Base-by-base conservation (phyloP, 2,888 invertebrate genomes). In the Zelleria hepariella region DNA sequence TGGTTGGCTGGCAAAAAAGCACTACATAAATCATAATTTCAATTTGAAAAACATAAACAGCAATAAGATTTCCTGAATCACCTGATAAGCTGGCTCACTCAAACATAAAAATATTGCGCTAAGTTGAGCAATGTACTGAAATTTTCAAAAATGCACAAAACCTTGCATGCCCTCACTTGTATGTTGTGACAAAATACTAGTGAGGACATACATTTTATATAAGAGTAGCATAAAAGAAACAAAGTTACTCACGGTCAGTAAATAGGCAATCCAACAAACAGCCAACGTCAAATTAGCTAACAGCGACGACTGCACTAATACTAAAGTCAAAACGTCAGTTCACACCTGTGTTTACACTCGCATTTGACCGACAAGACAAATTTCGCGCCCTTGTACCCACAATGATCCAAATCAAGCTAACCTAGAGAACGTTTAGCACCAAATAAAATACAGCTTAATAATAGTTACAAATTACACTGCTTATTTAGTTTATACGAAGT, bases 371-470 rank as follows among this genome's bases (percentile, higher is more conserved):
- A 75, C 74, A 65, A 83, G 83, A 82, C 80, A 79, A 82, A 76
- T 78, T 78, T 75, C 74, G 78, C 78, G 81, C 82, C 84, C 82
- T 86, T 84, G 83, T 75, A 76, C 73, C 74, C 80, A 82, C 82
- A 42, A 42, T 77, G 73, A 80, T 78, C 71, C 71, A 77, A 80
- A 82, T 77, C 73, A 78, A 69, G 65, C 64, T 77, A 77, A 80
- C 83, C 85, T 82, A 81, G 75, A 75, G 67, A 80, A 68, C 73
- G 72, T 75, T 86, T 86, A 86, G 80, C 87, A 86, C 86, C 75
- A 5, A 5, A 23, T 2, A 18, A 47, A 5, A 57, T 48, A 24
- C 24, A 18, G 18, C 47, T 57, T 24, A 47, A 23, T 15, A 42
- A 42, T 42, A 42, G 32, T 42, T 42, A 42, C 32, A 42, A 42